A percentile compares a stretch with the other conserved stretches of the same genome.
phyloP scores from a whole-genome alignment of 2,797 vertebrate species.

The Merluccius polli region DNA sequence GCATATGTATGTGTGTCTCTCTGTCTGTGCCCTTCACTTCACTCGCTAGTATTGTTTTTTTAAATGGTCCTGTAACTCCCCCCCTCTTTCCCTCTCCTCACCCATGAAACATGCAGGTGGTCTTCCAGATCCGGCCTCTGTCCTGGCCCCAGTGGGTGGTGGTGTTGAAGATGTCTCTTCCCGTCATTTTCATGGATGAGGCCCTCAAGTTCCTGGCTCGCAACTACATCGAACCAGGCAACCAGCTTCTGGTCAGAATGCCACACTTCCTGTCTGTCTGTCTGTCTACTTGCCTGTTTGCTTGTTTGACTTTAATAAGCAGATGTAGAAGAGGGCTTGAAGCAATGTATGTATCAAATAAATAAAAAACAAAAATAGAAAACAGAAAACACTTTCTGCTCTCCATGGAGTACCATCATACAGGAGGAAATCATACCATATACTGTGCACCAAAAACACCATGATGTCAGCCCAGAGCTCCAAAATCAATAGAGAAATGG shows the following conservation, averaged over 20 bases:
- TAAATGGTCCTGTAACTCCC: background rate
- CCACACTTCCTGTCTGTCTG: background rate
- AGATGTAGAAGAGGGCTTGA: background rate
- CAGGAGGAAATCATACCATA: too few species aligned
- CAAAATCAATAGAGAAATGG: too few species aligned
- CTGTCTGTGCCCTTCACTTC: background rate
- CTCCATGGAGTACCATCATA: too few species aligned
- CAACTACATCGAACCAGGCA: conserved; percentile 74
- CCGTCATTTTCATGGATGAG: conserved; percentile 79
- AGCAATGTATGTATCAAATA: too few species aligned
- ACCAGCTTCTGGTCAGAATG: conserved; percentile 51
- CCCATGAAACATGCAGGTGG: conserved; percentile 48
- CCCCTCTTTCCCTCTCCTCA: background rate
- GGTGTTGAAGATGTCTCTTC: conserved; percentile 78
- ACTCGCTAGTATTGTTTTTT: background rate
- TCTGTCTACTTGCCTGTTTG: background rate
- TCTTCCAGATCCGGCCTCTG: conserved; percentile 78
- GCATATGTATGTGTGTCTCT: background rate
- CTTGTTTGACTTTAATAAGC: background rate
- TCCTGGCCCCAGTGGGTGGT: conserved; percentile 78
- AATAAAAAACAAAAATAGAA: too few species aligned
- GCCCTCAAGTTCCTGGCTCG: conserved; percentile 76
- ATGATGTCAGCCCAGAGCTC: too few species aligned
- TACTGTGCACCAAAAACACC: too few species aligned
- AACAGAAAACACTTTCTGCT: too few species aligned